Conservation (phyloP, 2,113 vertebrate species). For the Muntiacus reevesi region DNA sequence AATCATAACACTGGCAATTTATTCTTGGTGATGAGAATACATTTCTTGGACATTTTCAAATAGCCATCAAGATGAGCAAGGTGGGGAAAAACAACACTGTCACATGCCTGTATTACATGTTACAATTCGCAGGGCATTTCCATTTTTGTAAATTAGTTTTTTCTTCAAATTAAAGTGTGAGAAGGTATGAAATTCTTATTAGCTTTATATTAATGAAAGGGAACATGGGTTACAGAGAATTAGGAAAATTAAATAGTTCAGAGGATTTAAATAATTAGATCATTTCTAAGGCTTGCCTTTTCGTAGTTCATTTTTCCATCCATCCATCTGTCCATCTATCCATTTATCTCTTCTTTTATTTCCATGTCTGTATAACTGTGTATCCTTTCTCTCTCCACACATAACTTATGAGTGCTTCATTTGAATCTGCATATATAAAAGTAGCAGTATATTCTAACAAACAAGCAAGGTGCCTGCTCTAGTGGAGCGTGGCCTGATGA, state of each 20-base stretch:
- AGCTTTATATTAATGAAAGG: background rate
- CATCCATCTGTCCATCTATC: background rate
- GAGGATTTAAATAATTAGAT: background rate
- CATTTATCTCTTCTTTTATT: background rate
- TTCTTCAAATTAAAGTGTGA: background rate
- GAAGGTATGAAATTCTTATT: background rate
- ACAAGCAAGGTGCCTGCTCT: rapidly evolving
- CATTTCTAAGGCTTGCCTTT: background rate
- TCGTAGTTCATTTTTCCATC: background rate
- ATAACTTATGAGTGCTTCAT: background rate
- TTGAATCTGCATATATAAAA: background rate
- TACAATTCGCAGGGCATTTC: background rate
- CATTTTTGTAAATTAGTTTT: background rate
- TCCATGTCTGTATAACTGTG: rapidly evolving
- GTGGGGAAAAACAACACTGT: rapidly evolving
- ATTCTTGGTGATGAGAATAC: background rate
- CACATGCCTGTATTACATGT: rapidly evolving
- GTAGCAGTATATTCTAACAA: rapidly evolving
- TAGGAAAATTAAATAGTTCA: background rate
- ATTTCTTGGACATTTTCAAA: background rate
- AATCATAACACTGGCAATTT: background rate
- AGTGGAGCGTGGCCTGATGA: rapidly evolving
- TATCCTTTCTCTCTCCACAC: background rate
- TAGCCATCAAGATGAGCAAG: background rate
- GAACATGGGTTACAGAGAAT: background rate